Evolutionary conservation across 2,113 vertebrate species (phyloP), one percentile per base, ranked within the genome.

Genomic region (Hiodon tergisus): DNA sequence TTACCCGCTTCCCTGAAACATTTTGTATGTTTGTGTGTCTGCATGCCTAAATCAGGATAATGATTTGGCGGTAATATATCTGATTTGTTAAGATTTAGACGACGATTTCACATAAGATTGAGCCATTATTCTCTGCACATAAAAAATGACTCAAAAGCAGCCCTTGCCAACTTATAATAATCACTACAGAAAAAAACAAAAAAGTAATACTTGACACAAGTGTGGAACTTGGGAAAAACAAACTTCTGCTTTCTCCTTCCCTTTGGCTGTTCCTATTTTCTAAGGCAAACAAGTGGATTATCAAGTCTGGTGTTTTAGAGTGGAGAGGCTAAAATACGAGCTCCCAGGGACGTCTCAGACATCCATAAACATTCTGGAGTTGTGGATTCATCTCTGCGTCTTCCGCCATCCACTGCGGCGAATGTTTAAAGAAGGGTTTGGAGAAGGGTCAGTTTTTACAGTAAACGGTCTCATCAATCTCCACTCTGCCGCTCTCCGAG

Each of bases 381-480:
- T 10, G 31, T 53, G 50, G 0, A 17, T 58, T 72, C 71, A 51
- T 72, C 71, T 72, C 13, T n/a, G 6, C 14, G 13, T 48, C 58
- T 62, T 73, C 71, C 13, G n/a, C 59, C 48, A 58, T 62, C 71
- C 16, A 47, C 55, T 58, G 58, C 61, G 3, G 72, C 47, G 52
- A 57, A 52, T 67, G 72, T 74, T 55, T 74, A 57, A 31, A 57
- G 52, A 72, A 16, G 58, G 57, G 57, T 69, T 60, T 62, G 48
- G 53, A 62, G 4, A 72, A 16, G 63, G 53, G 62, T 65, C 52
- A 46, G 52, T 46, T 65, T 67, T 66, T 66, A 55, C 72, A 74
- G 61, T 47, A 55, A 31, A 55, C 62, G 54, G 62, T 9, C 51
- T n/a, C 72, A 67, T 74, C 53, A 13, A 14, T 74, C 62, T 57